Conservation (phyloP, 2,888 invertebrate genomes). For the Mythimna vitellina region DNA sequence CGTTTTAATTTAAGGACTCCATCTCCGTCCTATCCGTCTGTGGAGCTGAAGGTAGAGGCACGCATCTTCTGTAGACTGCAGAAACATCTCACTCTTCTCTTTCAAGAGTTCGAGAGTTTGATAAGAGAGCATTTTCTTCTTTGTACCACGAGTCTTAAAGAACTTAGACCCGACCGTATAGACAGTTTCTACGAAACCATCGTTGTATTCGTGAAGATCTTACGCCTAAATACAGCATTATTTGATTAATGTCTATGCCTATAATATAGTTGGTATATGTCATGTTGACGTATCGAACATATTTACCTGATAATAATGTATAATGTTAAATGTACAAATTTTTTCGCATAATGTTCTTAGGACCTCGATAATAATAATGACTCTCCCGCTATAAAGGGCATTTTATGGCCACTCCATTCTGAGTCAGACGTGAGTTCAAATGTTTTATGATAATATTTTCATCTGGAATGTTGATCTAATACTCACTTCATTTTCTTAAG, state of each 20-base stretch:
- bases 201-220: too few relatives aligned
- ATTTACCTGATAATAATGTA: conserved; percentile 7
- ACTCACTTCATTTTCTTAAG: conserved; percentile 67
- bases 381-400: conserved; percentile 33
- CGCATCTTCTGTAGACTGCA: too few relatives aligned
- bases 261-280: conserved; percentile 1
- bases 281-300: conserved; percentile 36
- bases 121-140: too few relatives aligned
- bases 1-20: too few relatives aligned
- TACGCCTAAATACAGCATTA: too few relatives aligned
- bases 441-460: conserved; percentile 43
- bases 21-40: too few relatives aligned
- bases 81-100: too few relatives aligned
- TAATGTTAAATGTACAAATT: conserved; percentile 27
- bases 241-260: conserved; percentile 1
- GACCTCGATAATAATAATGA: conserved; percentile 36
- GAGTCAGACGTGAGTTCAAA: conserved; percentile 18
- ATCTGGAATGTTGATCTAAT: conserved; percentile 46
- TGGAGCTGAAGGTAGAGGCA: too few relatives aligned
- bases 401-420: conserved; percentile 32
- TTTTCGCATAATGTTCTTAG: conserved; percentile 39
- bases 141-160: too few relatives aligned
- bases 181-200: too few relatives aligned
- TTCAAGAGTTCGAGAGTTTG: too few relatives aligned
- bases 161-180: too few relatives aligned